phyloP scores from a whole-genome alignment of 2,888 invertebrate genomes.

The Lasioglossum oenotherae region DNA sequence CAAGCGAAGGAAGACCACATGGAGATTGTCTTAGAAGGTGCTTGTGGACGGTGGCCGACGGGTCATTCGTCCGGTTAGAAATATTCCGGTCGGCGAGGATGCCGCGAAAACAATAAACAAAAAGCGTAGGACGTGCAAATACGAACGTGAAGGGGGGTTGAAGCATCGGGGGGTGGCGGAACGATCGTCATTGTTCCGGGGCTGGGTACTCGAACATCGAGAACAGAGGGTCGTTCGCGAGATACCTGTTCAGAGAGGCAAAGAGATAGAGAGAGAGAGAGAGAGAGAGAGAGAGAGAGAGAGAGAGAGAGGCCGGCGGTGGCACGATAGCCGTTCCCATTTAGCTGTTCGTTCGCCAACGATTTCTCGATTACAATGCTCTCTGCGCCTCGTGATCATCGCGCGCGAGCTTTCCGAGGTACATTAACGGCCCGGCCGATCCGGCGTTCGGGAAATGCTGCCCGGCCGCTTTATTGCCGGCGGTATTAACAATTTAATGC shows the following conservation, averaged over 20 bases:
- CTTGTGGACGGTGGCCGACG: neutral
- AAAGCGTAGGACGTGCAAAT: conserved; percentile 36
- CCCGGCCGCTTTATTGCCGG: conserved; percentile 25
- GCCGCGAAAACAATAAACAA: conserved; percentile 27
- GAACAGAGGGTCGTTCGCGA: conserved; percentile 18
- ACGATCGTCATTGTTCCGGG: conserved; percentile 44
- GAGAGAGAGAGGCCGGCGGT: neutral
- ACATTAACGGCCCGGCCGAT: conserved; percentile 26
- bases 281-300: neutral
- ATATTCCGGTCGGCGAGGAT: neutral
- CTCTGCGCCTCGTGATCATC: conserved; percentile 10
- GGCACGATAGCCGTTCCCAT: conserved; percentile 21
- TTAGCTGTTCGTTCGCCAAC: conserved; percentile 46
- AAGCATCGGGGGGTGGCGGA: conserved; percentile 19
- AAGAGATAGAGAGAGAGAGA: neutral
- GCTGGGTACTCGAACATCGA: conserved; percentile 30
- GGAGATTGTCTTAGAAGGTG: neutral
- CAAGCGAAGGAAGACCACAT: neutral
- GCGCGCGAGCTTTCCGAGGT: conserved; percentile 18
- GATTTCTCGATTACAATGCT: conserved; percentile 47
- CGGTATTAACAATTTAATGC: conserved; percentile 34
- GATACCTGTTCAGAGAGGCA: neutral
- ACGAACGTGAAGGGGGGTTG: conserved; percentile 15
- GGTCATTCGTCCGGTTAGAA: neutral
- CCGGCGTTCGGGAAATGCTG: conserved; percentile 6